Conservation (phyloP, 2,888 invertebrate species). For the Bruchidius siliquastri region DNA sequence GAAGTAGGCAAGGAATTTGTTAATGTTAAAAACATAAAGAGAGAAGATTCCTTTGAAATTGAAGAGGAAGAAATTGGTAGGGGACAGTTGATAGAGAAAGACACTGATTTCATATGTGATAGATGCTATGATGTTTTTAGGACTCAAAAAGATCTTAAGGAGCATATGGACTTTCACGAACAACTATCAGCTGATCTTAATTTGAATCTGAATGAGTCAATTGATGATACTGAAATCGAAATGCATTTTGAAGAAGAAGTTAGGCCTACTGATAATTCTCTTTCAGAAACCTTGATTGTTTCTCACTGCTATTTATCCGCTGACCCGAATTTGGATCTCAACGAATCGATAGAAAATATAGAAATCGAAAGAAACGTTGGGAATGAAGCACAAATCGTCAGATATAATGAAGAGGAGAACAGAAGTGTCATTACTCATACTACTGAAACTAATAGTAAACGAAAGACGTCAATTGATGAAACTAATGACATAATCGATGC, state of each 20-base stretch:
- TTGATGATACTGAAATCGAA: neutral
- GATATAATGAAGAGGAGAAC: too few species aligned
- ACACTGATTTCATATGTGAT: constrained; percentile 19
- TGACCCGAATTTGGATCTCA: neutral
- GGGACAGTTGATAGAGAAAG: neutral
- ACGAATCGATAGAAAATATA: neutral
- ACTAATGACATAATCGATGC: neutral
- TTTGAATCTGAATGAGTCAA: neutral
- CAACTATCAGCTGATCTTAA: neutral
- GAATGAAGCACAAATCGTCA: neutral
- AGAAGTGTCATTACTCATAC: too few species aligned
- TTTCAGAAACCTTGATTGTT: neutral
- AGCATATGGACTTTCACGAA: constrained; percentile 21
- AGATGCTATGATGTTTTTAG: constrained; percentile 25
- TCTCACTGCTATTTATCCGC: neutral
- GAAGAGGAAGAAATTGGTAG: neutral
- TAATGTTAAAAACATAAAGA: neutral
- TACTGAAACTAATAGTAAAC: neutral
- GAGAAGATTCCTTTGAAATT: neutral
- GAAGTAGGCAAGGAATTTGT: too few species aligned
- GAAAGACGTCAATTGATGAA: neutral
- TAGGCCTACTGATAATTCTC: neutral
- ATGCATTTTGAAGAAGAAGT: too few species aligned
- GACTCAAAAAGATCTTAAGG: constrained; percentile 17
- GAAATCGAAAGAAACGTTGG: neutral